These are phyloP conservation scores for Drosophila kurseongensis DNA, from an alignment of 1,140 invertebrate species.

Conservation along the genomic window DNA sequence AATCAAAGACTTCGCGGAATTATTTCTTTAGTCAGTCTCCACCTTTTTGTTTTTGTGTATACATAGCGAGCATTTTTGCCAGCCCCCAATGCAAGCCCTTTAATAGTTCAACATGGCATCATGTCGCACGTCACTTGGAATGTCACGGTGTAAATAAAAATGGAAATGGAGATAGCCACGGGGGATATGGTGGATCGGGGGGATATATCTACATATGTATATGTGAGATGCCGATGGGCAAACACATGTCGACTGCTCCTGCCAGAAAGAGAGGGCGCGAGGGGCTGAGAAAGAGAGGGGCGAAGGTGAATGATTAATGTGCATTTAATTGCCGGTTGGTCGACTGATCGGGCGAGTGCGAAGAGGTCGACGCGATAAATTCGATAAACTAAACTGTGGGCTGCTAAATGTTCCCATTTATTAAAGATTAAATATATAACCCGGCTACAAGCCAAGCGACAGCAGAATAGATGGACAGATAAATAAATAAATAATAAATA, in stretches of 20 bases:
- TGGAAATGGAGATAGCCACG: neutral
- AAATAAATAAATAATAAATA: constrained; percentile 79
- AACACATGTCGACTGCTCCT: constrained; percentile 39
- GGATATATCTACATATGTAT: neutral
- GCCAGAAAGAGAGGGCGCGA: neutral
- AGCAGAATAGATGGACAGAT: constrained; percentile 62
- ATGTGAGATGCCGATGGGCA: constrained; percentile 41
- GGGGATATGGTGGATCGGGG: neutral
- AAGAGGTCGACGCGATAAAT: constrained; percentile 30
- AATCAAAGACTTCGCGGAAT: no score
- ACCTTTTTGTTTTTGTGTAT: no score
- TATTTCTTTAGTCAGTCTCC: no score
- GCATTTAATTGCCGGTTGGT: constrained; percentile 64
- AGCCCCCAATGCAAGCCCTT: neutral
- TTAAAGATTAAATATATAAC: constrained; percentile 58
- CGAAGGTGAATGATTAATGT: constrained; percentile 66
- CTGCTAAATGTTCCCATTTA: constrained; percentile 75
- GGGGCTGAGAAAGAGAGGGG: constrained; percentile 4
- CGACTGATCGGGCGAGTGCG: neutral
- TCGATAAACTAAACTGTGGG: constrained; percentile 47
- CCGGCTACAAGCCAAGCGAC: constrained; percentile 26
- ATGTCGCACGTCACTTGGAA: constrained; percentile 13
- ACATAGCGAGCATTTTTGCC: neutral
- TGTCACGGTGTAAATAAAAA: constrained; percentile 26
- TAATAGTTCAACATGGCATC: neutral